Base-by-base conservation (phyloP, 1,140 invertebrate genomes). In the Aphelenchoides besseyi region DNA sequence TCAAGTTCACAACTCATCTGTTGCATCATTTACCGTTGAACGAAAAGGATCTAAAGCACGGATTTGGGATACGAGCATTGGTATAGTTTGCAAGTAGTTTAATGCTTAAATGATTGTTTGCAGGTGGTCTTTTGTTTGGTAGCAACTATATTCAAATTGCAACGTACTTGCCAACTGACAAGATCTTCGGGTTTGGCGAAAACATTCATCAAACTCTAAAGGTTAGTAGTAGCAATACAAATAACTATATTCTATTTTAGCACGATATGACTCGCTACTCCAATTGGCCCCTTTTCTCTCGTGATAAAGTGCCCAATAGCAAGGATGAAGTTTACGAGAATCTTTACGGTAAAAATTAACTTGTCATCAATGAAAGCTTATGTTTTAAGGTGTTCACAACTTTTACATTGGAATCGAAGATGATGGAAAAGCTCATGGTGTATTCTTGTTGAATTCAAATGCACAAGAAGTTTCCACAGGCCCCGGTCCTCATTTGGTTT, bases 131-230 rank as follows among this genome's bases (percentile, higher is more conserved):
- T 9, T 77, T 86, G 2, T 90, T 91, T 76, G 88, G 91, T 0
- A 89, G 94, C 83, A 91, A 94, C 79, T 92, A 93, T 83, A 86
- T 95, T 1, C 92, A 94, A 86, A 86, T 95, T 12, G 91, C 90
- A 2, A 88, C 90, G 0, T 81, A 88, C 29, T 82, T 94, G n/a
- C 89, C 91, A 0, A 90, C 91, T 0, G 74, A 76, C 16, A 89
- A 91, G 74, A 87, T 94, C 73, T 95, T 92, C 85, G 93, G 93
- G 2, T 86, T 95, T 71, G 93, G 93, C 12, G 88, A 89, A 89
- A 92, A 86, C 89, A 90, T 83, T 55, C 81, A 83, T 73, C 80
- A 83, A 41, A 70, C n/a, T 26, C 53, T 83, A 18, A 82, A 48
- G 41, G 41, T 48, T 48, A 12, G 41, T 48, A 12, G 41, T 12